Percentiles rank a stretch among this genome's conserved stretches.
phyloP scores from a whole-genome alignment of 2,797 vertebrate genomes.

The Falco cherrug region DNA sequence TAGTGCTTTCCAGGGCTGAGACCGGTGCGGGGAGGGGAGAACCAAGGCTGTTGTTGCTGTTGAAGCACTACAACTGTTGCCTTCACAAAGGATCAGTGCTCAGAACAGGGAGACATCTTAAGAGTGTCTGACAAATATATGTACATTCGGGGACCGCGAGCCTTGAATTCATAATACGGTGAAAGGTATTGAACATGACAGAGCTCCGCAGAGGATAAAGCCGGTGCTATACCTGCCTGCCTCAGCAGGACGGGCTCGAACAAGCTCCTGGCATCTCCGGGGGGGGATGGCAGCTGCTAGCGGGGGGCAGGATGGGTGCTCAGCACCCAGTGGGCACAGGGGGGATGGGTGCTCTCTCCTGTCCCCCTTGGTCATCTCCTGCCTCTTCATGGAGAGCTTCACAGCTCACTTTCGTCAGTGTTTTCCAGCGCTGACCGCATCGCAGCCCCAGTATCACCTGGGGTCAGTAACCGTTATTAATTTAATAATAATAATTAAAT shows the following conservation, averaged over 20 bases:
- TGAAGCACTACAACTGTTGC: not conserved
- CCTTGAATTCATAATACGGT: not conserved
- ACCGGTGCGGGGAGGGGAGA: not conserved
- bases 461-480: rapidly evolving
- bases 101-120: slow-evolving; percentile 24
- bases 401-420: rapidly evolving
- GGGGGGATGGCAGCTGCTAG: not conserved
- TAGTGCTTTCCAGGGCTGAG: not conserved
- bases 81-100: slow-evolving; percentile 34
- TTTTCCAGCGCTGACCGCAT: not conserved
- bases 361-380: not conserved
- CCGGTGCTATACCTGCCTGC: not conserved
- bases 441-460: not conserved
- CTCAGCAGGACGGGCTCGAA: rapidly evolving
- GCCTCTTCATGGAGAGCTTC: not conserved
- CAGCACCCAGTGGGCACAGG: not conserved
- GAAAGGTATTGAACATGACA: slow-evolving; percentile 44
- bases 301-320: not conserved
- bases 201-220: not conserved
- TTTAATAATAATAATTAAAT: not conserved
- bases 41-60: not conserved
- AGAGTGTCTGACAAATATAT: slow-evolving; percentile 47
- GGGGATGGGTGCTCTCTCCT: not conserved
- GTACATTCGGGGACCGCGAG: slow-evolving; percentile 6
- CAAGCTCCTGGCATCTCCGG: rapidly evolving